Percentiles rank a stretch among this genome's conserved stretches.
These are phyloP conservation scores for Steatornis caripensis DNA, from an alignment of 2,113 vertebrate genomes.

Conservation along the genomic window DNA sequence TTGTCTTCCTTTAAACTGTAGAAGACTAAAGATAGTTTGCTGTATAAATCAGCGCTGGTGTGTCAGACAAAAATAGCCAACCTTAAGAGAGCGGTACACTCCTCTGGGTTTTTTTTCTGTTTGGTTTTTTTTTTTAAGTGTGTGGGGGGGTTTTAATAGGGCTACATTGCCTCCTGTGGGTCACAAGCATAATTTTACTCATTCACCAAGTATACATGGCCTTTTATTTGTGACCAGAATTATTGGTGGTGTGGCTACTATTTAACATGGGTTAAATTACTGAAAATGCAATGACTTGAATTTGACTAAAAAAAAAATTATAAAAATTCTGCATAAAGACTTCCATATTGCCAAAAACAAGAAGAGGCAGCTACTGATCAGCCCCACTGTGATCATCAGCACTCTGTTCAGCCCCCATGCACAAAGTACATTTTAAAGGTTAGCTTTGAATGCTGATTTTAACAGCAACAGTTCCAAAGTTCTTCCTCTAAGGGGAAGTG, in stretches of 20 bases:
- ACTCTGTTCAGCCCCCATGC: neutral
- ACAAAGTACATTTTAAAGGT: neutral
- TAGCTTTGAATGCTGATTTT: neutral
- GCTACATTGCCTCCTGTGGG: neutral
- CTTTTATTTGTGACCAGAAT: neutral
- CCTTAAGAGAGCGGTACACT: neutral
- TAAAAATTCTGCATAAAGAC: neutral
- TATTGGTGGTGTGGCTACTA: neutral
- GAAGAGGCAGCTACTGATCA: neutral
- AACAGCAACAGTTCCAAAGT: neutral
- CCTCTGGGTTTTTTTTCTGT: neutral
- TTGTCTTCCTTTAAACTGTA: neutral
- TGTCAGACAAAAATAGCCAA: neutral
- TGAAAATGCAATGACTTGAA: neutral
- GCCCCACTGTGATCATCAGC: neutral
- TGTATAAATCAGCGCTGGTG: neutral
- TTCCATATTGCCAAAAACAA: neutral
- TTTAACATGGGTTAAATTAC: neutral
- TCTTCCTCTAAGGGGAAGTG: neutral
- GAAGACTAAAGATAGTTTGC: neutral
- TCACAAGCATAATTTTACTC: neutral
- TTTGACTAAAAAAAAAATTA: neutral
- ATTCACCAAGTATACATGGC: neutral
- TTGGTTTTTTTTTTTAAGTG: neutral
- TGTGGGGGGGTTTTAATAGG: accelerated